Evolutionary conservation across 2,797 vertebrate species (phyloP), one percentile per base, ranked within the genome.

Genomic region (Taenioides sp.): DNA sequence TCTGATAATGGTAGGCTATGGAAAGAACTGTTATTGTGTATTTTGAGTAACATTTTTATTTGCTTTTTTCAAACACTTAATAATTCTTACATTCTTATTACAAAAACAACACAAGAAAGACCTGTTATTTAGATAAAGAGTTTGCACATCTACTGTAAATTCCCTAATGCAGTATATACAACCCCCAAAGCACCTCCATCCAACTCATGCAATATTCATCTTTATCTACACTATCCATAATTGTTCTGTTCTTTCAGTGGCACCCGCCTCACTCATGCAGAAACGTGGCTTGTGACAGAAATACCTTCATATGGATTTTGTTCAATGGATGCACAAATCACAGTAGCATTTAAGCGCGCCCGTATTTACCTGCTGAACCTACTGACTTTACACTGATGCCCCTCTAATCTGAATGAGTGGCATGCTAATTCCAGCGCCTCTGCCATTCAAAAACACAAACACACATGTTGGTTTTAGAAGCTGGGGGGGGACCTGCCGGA

Each of bases 401-500:
- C 80, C 76, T 84, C 92, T 93, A 94, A 94, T 94, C 92, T 93
- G 88, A 89, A 92, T 93, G 94, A 92, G 89, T 93, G 92, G 91
- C 88, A 93, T 95, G 93, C 89, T 94, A 93, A 94, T 95, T 94
- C 92, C 88, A 87, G 80, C 85, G 91, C 93, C 83, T 92, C 93
- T 92, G 93, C 92, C 94, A 93, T 94, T 95, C 92, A 93, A 95
- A 62, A 94, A 95, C 94, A 95, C 93, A 95, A 95, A 95, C 94
- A 95, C 88, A 92, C 92, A 93, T 94, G 94, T 94, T 94, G 91
- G 92, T 93, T 93, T 94, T 92, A 88, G 91, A 91, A 90, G 85
- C 83, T 62, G 60, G 80, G 88, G 43, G 25, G 87, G 90, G 92
- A 90, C 89, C 92, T 92, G 94, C 81, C 87, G 93, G 92, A 94